Evolutionary conservation across 2,888 invertebrate genomes (phyloP).

Genomic region (Thymelicus acteon): DNA sequence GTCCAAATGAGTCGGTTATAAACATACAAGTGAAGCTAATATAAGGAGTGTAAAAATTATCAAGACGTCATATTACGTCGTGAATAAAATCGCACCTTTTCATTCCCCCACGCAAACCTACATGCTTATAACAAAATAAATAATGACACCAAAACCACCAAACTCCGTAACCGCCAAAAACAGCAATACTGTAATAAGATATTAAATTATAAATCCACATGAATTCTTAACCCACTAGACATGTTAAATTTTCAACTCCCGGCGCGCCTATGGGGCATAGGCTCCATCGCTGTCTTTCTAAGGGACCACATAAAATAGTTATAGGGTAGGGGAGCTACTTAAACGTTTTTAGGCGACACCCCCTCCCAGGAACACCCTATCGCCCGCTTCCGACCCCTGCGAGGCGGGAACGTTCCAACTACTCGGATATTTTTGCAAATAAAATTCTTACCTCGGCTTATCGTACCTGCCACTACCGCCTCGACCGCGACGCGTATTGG

Average conservation of each 20-base stretch:
- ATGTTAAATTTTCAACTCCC: constrained; percentile 82
- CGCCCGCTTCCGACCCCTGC: constrained; percentile 74
- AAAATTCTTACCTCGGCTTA: constrained; percentile 80
- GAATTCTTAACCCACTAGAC: constrained; percentile 82
- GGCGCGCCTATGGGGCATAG: constrained; percentile 72
- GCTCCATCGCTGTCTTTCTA: constrained; percentile 83
- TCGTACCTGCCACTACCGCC: constrained; percentile 70
- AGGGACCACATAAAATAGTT: constrained; percentile 85
- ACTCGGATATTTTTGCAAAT: constrained; percentile 82
- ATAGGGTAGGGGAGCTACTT: constrained; percentile 83
- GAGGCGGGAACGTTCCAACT: constrained; percentile 59
- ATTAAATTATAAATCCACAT: constrained; percentile 82
- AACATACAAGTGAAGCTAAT: no score
- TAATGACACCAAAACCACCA: constrained; percentile 1
- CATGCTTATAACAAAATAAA: no score
- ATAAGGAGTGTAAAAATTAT: no score
- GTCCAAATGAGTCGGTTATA: no score
- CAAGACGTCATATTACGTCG: no score
- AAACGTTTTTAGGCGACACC: constrained; percentile 85
- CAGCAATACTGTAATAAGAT: constrained; percentile 76
- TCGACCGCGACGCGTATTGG: constrained; percentile 62
- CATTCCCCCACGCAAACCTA: no score
- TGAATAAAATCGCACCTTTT: no score
- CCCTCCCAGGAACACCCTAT: constrained; percentile 75
- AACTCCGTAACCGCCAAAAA: constrained; percentile 49